phyloP scores from a whole-genome alignment of 1,140 invertebrate genomes.

The Drosophila lacteicornis region DNA sequence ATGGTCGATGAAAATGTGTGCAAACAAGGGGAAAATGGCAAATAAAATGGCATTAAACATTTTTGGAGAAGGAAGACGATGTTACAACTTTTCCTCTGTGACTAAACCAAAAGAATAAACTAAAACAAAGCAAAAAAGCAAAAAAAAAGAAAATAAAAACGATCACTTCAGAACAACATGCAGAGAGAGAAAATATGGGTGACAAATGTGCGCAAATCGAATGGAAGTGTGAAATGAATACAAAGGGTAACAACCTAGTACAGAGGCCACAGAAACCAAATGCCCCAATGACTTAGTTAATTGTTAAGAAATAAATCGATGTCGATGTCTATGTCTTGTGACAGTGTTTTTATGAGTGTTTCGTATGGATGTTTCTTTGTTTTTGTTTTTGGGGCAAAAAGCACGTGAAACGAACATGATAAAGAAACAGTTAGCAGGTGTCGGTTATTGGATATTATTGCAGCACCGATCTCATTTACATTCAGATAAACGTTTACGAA shows the following conservation, averaged over 20 bases:
- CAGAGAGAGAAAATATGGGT: slow-evolving; percentile 25
- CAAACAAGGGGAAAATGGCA: slow-evolving; percentile 50
- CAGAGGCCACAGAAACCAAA: slow-evolving; percentile 27
- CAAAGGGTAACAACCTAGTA: slow-evolving; percentile 17
- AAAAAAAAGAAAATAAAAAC: slow-evolving; percentile 15
- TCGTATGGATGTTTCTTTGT: slow-evolving; percentile 16
- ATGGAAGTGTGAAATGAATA: slow-evolving; percentile 18
- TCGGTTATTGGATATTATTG: slow-evolving; percentile 23
- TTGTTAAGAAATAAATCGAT: slow-evolving; percentile 30
- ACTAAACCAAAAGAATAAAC: slow-evolving; percentile 10
- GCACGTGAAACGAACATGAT: slow-evolving; percentile 68
- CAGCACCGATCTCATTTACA: not conserved
- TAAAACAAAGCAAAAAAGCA: slow-evolving; percentile 9
- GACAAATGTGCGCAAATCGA: slow-evolving; percentile 15
- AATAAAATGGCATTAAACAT: slow-evolving; percentile 37
- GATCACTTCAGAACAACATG: slow-evolving; percentile 70
- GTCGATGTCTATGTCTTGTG: slow-evolving; percentile 21
- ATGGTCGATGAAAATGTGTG: slow-evolving; percentile 57
- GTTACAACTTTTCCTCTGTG: slow-evolving; percentile 3
- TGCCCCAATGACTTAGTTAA: slow-evolving; percentile 29
- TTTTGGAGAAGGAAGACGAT: slow-evolving; percentile 8
- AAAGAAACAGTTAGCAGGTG: slow-evolving; percentile 34
- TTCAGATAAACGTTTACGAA: slow-evolving; percentile 2
- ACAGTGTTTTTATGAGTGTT: slow-evolving; percentile 17
- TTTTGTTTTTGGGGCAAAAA: slow-evolving; percentile 54